Evolutionary conservation across 2,888 invertebrate species (phyloP), one percentile per base, ranked within the genome.

Genomic region (Uloborus plumipes): DNA sequence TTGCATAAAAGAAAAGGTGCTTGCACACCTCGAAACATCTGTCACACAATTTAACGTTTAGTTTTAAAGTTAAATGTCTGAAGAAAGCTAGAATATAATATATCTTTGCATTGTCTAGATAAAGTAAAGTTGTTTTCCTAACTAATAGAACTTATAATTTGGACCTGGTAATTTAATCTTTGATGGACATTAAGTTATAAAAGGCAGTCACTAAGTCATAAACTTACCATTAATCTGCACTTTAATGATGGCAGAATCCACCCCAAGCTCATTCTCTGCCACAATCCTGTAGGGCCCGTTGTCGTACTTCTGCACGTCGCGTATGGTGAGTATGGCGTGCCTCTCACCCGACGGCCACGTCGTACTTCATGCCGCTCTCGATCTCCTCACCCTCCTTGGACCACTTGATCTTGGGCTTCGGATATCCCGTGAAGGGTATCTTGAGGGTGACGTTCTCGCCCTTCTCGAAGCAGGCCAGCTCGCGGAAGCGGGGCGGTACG

Each of bases 401-500:
- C 99, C 99, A 99, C 49, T 93, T 93, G 88, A 98, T 95, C 88
- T 94, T 95, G 39, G 99, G 99, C 88, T 94, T 94, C 0, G 99
- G 99, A 90, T 95, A 95, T 4, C 99, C 99, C 87, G 98, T 98
- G 92, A 99, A 99, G 31, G 99, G 99, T 87, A 99, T 96, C 91
- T 99, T 99, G 87, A 99, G 93, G 16, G 96, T 93, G 2, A 99
- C 95, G 88, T 97, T 98, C 90, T 98, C 98, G 73, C 98, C 98
- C 90, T 98, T 98, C 91, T 99, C 99, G 91, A 98, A 99, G 92
- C 95, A 98, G 4, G 98, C 97, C 0, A 95, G 94, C 87, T 97
- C 98, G 66, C 97, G 93, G 94, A 99, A 99, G 84, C 99, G 92
- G 26, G 98, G 98, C 73, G 99, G 99, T 70, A 99, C 95, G 90